phyloP scores from a whole-genome alignment of 1,140 invertebrate genomes.

The Bemisia tabaci region DNA sequence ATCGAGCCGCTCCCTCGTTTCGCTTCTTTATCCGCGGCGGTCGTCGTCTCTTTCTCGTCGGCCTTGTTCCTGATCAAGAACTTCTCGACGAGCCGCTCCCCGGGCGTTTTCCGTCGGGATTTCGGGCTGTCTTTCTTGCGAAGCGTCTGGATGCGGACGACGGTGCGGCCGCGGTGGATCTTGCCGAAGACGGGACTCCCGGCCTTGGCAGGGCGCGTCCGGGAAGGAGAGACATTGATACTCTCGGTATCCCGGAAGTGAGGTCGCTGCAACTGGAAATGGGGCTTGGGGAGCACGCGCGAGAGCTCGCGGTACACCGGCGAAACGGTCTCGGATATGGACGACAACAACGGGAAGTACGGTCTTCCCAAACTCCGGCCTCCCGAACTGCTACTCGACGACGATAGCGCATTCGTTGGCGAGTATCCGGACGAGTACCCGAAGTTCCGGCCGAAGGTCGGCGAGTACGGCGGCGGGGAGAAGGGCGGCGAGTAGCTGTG shows the following conservation, averaged over 20 bases:
- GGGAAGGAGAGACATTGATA: constrained; percentile 46
- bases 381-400: no score
- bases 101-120: constrained; percentile 43
- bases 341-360: constrained; percentile 11
- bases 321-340: constrained; percentile 44
- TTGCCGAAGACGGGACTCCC: constrained; percentile 34
- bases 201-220: constrained; percentile 14
- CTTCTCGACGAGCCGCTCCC: constrained; percentile 56
- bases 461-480: constrained; percentile 15
- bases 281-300: no score
- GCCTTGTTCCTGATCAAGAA: constrained; percentile 51
- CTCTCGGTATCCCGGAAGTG: constrained; percentile 48
- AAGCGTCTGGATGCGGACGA: constrained; percentile 51
- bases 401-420: background rate
- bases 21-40: background rate
- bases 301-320: no score
- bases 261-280: no score
- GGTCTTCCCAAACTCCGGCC: constrained; percentile 5
- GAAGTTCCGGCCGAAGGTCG: background rate
- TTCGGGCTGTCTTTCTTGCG: constrained; percentile 35
- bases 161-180: constrained; percentile 50
- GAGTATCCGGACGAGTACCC: background rate
- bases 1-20: constrained; percentile 23
- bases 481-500: constrained; percentile 8
- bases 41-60: constrained; percentile 25